These are phyloP conservation scores for Fratercula arctica DNA, from an alignment of 2,797 vertebrate genomes.

Conservation along the genomic window DNA sequence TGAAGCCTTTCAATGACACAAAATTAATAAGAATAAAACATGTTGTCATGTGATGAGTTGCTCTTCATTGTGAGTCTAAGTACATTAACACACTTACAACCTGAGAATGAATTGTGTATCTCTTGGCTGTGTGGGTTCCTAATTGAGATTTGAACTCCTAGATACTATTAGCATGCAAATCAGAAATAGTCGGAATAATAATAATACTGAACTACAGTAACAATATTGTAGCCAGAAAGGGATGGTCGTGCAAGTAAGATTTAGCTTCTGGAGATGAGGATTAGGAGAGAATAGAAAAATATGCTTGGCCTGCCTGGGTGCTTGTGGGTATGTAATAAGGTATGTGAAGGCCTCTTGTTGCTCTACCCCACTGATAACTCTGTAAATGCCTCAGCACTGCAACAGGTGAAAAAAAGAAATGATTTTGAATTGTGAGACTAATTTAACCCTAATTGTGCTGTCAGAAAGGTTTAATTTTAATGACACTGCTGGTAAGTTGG, in stretches of 20 bases:
- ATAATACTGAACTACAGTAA: background rate
- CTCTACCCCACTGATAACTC: background rate
- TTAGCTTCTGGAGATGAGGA: background rate
- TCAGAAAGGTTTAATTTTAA: background rate
- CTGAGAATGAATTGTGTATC: background rate
- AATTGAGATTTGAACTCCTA: conserved; percentile 33
- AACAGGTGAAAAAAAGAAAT: background rate
- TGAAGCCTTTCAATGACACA: conserved; percentile 12
- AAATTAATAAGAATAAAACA: background rate
- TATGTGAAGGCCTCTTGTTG: background rate
- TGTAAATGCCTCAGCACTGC: background rate
- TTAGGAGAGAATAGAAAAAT: background rate
- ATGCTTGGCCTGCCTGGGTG: background rate
- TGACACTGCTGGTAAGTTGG: background rate
- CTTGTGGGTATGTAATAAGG: background rate
- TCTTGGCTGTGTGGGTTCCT: conserved; percentile 26
- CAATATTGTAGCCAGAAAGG: background rate
- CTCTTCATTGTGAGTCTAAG: conserved; percentile 20
- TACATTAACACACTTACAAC: background rate
- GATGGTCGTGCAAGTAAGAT: background rate
- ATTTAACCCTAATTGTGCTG: background rate
- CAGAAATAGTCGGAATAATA: conserved; percentile 25
- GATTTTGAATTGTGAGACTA: background rate
- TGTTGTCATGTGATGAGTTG: background rate
- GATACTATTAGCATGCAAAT: conserved; percentile 40